phyloP scores from a whole-genome alignment of 2,113 vertebrate genomes.

The Picathartes gymnocephalus region DNA sequence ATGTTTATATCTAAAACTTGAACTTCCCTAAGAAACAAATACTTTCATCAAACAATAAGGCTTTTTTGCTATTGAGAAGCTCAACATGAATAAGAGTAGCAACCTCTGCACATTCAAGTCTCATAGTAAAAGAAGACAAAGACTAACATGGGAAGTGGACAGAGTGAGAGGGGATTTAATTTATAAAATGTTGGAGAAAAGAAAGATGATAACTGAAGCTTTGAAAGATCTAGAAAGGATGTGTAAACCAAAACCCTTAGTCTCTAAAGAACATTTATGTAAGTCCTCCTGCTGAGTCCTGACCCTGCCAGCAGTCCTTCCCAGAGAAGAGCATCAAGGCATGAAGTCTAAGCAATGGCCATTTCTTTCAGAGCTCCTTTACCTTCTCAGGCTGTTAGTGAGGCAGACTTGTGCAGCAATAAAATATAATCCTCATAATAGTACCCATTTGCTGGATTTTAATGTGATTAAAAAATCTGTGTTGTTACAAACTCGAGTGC shows the following conservation, averaged over 20 bases:
- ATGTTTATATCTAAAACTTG: conserved; percentile 16
- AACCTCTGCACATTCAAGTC: background rate
- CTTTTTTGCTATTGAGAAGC: background rate
- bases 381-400: background rate
- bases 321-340: background rate
- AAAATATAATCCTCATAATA: background rate
- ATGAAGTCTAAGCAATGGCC: background rate
- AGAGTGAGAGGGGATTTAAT: background rate
- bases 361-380: background rate
- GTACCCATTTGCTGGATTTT: background rate
- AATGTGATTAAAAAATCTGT: background rate
- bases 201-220: background rate
- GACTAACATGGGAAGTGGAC: background rate
- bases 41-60: background rate
- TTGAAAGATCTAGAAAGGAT: background rate
- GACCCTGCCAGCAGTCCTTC: background rate
- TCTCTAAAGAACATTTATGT: background rate
- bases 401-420: background rate
- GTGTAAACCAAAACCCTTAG: background rate
- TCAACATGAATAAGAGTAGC: background rate
- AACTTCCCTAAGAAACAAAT: background rate
- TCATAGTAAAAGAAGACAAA: background rate
- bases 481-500: background rate
- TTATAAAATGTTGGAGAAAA: background rate
- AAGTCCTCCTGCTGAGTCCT: background rate